Evolutionary conservation across 2,113 vertebrate genomes (phyloP).

Genomic region (Atractosteus spatula): DNA sequence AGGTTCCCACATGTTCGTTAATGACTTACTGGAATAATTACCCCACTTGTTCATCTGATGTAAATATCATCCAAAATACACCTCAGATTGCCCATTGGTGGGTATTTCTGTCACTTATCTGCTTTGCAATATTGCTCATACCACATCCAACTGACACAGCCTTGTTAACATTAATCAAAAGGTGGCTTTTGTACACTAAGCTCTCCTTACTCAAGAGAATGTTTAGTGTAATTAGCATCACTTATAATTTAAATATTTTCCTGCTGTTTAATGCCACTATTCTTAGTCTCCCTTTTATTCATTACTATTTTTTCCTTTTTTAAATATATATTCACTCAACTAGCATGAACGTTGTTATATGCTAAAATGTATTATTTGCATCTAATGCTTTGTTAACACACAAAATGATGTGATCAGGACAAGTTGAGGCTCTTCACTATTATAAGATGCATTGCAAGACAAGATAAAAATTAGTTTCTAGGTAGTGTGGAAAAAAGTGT

Average conservation of each 20-base stretch:
- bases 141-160: background rate
- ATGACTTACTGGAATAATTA: conserved; percentile 57
- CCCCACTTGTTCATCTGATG: conserved; percentile 60
- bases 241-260: background rate
- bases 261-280: too few species aligned
- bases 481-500: too few species aligned
- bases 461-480: too few species aligned
- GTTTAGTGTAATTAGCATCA: background rate
- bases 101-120: conserved; percentile 39
- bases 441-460: too few species aligned
- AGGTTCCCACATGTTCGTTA: conserved; percentile 66
- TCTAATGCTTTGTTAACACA: too few species aligned
- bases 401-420: too few species aligned
- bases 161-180: background rate
- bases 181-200: background rate
- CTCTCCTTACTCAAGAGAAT: background rate
- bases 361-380: too few species aligned
- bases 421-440: too few species aligned
- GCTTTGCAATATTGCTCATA: background rate
- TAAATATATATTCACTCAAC: background rate
- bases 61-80: conserved; percentile 64
- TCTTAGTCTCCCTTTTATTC: too few species aligned
- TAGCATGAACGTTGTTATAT: too few species aligned
- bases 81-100: conserved; percentile 55
- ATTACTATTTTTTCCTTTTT: background rate